Conservation (phyloP, 1,140 invertebrate genomes). For the Solen grandis region DNA sequence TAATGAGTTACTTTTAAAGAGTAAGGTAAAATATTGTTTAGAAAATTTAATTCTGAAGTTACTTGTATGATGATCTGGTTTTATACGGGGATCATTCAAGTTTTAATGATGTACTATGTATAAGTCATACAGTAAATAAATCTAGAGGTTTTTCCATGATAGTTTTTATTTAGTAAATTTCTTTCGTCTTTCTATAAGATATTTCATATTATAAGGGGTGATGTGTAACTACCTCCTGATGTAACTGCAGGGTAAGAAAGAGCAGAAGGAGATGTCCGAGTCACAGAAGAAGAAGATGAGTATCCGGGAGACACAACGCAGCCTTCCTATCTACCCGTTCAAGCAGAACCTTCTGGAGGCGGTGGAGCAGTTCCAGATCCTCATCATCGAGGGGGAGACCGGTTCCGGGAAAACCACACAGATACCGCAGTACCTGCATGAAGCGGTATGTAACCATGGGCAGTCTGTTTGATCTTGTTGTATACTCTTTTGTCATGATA, state of each 20-base stretch:
- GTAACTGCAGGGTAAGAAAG: constrained; percentile 68
- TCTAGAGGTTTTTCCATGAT: background rate
- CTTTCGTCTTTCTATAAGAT: background rate
- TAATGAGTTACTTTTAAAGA: too few species aligned
- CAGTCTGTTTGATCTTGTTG: background rate
- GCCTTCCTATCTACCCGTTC: constrained; percentile 97
- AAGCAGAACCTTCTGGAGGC: constrained; percentile 93
- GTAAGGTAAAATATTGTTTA: too few species aligned
- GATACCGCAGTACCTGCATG: constrained; percentile 97
- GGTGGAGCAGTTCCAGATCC: constrained; percentile 89
- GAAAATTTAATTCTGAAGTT: too few species aligned
- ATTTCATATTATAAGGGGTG: too few species aligned
- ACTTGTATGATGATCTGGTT: too few species aligned
- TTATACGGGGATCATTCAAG: too few species aligned
- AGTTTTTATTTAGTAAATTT: background rate
- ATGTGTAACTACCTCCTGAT: too few species aligned
- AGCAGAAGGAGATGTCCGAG: constrained; percentile 79
- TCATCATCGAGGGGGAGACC: constrained; percentile 98
- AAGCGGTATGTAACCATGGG: constrained; percentile 87
- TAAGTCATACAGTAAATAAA: background rate
- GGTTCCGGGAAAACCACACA: constrained; percentile 99
- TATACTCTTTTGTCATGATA: background rate
- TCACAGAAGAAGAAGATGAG: constrained; percentile 88
- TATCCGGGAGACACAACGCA: constrained; percentile 95
- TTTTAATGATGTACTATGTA: background rate